A percentile compares a stretch with the other conserved stretches of the same genome.
Evolutionary conservation across 2,797 vertebrate species (phyloP).

Genomic region (Periparus ater): DNA sequence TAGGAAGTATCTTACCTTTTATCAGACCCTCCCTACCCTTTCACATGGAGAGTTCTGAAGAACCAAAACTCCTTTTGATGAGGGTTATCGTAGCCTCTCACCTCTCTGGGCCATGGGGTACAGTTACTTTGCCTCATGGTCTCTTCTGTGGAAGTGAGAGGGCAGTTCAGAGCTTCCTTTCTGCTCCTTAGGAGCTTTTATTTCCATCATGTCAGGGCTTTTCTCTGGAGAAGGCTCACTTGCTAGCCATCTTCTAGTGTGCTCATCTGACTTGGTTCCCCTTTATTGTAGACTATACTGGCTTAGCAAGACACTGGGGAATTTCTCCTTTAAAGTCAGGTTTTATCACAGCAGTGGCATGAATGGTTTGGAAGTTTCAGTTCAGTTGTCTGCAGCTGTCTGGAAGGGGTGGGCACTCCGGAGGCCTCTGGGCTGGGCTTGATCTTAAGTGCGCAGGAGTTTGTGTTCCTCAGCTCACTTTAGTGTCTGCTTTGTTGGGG

Average conservation of each 20-base stretch:
- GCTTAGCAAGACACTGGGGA: background rate
- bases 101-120: background rate
- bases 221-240: background rate
- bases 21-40: background rate
- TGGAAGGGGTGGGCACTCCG: background rate
- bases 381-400: constrained; percentile 43
- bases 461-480: background rate
- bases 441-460: background rate
- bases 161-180: background rate
- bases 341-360: constrained; percentile 7
- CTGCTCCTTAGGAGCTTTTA: background rate
- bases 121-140: background rate
- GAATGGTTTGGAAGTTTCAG: constrained; percentile 12
- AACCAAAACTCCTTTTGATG: background rate
- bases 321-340: constrained; percentile 16
- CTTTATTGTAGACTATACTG: background rate
- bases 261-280: background rate
- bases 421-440: background rate
- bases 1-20: background rate
- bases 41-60: rapidly evolving
- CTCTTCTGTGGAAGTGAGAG: background rate
- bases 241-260: background rate
- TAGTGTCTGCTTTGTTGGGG: background rate
- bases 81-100: rapidly evolving
- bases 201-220: background rate